phyloP scores from a whole-genome alignment of 1,140 invertebrate species.

The Drosophila sechellia region DNA sequence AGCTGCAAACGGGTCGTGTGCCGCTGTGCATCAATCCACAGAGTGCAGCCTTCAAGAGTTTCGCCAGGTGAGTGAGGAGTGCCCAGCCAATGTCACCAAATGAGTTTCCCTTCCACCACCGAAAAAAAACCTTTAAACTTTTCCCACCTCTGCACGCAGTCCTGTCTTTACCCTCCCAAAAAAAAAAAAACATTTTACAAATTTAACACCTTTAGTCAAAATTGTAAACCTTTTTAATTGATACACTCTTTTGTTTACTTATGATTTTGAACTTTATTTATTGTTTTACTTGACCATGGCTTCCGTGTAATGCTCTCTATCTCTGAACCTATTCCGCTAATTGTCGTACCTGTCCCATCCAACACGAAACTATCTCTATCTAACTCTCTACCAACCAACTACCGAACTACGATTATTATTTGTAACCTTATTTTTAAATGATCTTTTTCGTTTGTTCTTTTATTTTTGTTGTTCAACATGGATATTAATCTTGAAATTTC shows the following conservation, averaged over 20 bases:
- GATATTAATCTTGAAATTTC: conserved; percentile 73
- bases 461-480: conserved; percentile 67
- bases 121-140: neutral
- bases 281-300: conserved; percentile 45
- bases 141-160: conserved; percentile 33
- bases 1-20: conserved; percentile 96
- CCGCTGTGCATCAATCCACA: conserved; percentile 99
- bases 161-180: neutral
- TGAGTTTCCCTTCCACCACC: conserved; percentile 9
- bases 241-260: neutral
- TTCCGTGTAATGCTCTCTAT: conserved; percentile 36
- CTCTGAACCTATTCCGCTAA: conserved; percentile 2
- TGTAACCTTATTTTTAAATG: conserved; percentile 56
- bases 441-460: conserved; percentile 59
- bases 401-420: conserved; percentile 37
- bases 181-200: conserved; percentile 11
- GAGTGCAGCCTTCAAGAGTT: conserved; percentile 99
- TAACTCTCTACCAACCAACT: conserved; percentile 10
- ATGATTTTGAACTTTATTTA: conserved; percentile 16
- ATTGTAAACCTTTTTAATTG: conserved; percentile 20
- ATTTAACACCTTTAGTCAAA: conserved; percentile 40
- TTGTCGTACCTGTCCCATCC: conserved; percentile 16
- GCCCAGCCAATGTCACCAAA: conserved; percentile 4
- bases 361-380: conserved; percentile 10
- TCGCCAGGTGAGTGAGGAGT: conserved; percentile 95